phyloP scores from a whole-genome alignment of 2,797 vertebrate genomes.

The Eupleurogrammus muticus region DNA sequence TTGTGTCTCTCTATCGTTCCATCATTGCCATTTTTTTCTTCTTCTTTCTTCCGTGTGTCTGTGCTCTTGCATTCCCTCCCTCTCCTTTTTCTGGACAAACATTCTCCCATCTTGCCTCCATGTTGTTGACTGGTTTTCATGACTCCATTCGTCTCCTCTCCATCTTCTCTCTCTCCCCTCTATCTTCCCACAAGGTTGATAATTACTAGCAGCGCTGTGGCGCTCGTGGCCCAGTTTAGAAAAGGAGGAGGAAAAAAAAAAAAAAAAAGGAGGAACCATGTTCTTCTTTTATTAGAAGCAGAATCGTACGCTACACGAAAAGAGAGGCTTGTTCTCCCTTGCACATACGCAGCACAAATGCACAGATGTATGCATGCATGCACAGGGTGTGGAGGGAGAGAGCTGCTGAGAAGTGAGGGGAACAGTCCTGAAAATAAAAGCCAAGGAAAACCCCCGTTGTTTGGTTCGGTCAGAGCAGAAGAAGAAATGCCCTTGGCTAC shows the following conservation, averaged over 20 bases:
- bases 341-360: slow-evolving; percentile 22
- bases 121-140: slow-evolving; percentile 43
- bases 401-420: slow-evolving; percentile 32
- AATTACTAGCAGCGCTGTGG: slow-evolving; percentile 76
- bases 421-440: slow-evolving; percentile 73
- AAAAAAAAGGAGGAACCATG: slow-evolving; percentile 62
- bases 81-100: slow-evolving; percentile 44
- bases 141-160: slow-evolving; percentile 45
- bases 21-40: too few species aligned
- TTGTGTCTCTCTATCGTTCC: slow-evolving; percentile 15
- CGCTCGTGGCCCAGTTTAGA: slow-evolving; percentile 79
- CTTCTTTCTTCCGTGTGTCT: slow-evolving; percentile 27
- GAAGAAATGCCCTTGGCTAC: slow-evolving; percentile 82
- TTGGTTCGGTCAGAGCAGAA: slow-evolving; percentile 62
- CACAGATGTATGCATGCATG: not conserved
- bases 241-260: slow-evolving; percentile 39
- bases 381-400: slow-evolving; percentile 4
- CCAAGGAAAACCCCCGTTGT: slow-evolving; percentile 80
- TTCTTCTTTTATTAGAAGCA: slow-evolving; percentile 74
- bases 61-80: slow-evolving; percentile 8
- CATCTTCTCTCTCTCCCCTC: slow-evolving; percentile 23
- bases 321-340: slow-evolving; percentile 40
- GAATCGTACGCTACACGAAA: slow-evolving; percentile 59
- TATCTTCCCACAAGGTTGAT: slow-evolving; percentile 72
- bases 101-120: slow-evolving; percentile 25